Conservation (phyloP, 2,113 vertebrate genomes). For the Columba livia region DNA sequence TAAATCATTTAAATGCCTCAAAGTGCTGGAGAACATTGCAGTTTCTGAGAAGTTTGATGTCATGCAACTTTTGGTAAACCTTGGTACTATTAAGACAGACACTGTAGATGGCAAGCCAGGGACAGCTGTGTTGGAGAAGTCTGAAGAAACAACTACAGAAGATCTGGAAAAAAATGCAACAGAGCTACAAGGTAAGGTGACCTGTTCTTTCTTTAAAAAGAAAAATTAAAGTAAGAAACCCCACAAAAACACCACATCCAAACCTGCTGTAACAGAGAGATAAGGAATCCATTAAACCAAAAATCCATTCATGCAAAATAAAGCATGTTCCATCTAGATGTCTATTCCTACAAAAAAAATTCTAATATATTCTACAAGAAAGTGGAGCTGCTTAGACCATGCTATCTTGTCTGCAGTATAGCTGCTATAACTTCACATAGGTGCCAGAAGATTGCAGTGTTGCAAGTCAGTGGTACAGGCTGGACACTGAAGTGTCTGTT, state of each 20-base stretch:
- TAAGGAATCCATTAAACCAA: not conserved
- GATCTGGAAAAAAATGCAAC: not conserved
- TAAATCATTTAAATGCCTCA: slow-evolving; percentile 93
- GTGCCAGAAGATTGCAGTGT: not conserved
- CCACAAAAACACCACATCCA: not conserved
- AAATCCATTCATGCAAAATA: not conserved
- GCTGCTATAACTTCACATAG: rapidly evolving
- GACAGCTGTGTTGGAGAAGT: not conserved
- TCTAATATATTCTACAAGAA: not conserved
- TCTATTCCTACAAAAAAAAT: not conserved
- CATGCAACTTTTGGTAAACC: slow-evolving; percentile 83
- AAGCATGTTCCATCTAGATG: not conserved
- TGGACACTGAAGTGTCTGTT: not conserved
- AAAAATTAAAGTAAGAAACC: not conserved
- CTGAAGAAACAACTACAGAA: not conserved
- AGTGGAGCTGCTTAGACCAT: not conserved
- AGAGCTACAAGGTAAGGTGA: slow-evolving; percentile 72
- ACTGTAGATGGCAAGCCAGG: slow-evolving; percentile 77
- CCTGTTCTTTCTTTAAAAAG: not conserved
- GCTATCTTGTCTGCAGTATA: not conserved
- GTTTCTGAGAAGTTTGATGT: slow-evolving; percentile 83
- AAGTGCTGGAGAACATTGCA: slow-evolving; percentile 90
- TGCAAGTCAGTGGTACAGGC: not conserved
- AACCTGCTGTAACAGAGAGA: not conserved
- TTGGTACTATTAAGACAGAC: slow-evolving; percentile 90